These are phyloP conservation scores for Centropus unirufus DNA, from an alignment of 2,113 vertebrate genomes.

Conservation along the genomic window DNA sequence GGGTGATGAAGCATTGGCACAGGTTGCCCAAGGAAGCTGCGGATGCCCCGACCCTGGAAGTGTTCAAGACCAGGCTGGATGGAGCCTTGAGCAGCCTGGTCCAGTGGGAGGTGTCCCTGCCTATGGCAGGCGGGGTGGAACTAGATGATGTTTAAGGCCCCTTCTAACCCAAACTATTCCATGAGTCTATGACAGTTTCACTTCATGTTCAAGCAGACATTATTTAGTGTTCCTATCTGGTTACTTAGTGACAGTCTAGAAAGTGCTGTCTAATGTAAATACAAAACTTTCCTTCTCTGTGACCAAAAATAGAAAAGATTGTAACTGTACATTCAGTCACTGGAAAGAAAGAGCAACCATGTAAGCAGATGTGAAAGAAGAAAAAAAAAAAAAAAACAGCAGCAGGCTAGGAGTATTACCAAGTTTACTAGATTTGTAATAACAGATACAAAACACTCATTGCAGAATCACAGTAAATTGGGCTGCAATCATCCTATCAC, in stretches of 20 bases:
- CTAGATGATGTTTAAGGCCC: no score
- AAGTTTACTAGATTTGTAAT: neutral
- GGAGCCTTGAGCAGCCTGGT: no score
- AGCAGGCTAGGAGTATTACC: neutral
- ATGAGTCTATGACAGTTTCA: neutral
- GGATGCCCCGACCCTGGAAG: no score
- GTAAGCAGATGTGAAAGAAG: neutral
- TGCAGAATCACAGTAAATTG: neutral
- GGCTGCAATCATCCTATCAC: neutral
- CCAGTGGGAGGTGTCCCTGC: no score
- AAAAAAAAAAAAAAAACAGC: neutral
- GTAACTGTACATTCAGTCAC: neutral
- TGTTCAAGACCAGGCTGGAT: no score
- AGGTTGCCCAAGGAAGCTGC: no score
- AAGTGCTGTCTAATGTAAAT: slow-evolving; percentile 9
- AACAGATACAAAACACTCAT: neutral
- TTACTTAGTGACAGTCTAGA: neutral
- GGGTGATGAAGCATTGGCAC: no score
- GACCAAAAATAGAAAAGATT: slow-evolving; percentile 35
- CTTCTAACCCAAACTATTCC: no score
- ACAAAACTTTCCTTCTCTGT: neutral
- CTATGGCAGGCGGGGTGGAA: no score
- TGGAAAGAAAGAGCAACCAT: neutral
- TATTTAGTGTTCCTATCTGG: neutral
- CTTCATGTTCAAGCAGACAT: neutral